phyloP scores from a whole-genome alignment of 2,113 vertebrate genomes.

The Megaceryle maxima region DNA sequence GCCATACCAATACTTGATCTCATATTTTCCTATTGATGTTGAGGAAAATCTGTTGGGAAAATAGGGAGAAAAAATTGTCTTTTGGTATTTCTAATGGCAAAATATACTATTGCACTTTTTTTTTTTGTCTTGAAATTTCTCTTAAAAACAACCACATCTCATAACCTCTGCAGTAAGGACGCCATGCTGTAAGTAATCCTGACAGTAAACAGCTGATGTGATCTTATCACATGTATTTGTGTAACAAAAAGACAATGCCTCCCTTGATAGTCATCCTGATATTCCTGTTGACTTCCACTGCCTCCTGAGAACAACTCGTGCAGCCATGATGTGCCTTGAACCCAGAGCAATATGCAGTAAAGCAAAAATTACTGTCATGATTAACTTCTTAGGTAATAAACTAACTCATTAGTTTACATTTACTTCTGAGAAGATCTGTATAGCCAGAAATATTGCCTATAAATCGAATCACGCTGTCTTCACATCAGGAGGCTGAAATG shows the following conservation, averaged over 20 bases:
- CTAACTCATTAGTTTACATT: background rate
- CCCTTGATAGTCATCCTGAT: background rate
- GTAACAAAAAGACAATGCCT: background rate
- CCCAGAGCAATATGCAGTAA: background rate
- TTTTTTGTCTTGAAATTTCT: background rate
- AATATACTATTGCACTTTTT: background rate
- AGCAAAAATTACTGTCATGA: background rate
- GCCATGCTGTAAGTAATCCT: background rate
- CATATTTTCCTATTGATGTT: background rate
- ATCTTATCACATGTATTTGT: background rate
- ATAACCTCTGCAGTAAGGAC: background rate
- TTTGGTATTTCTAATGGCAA: background rate
- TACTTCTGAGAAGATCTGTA: background rate
- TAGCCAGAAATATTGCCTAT: background rate
- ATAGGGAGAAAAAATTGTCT: background rate
- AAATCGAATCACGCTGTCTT: background rate
- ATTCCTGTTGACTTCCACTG: background rate
- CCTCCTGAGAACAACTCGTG: background rate
- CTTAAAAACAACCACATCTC: background rate
- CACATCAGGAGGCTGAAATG: background rate
- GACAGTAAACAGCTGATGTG: constrained; percentile 3
- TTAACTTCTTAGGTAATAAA: background rate
- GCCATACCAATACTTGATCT: background rate
- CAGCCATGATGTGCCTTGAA: background rate
- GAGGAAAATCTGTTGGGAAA: background rate